A percentile compares a stretch with the other conserved stretches of the same genome.
phyloP scores from a whole-genome alignment of 2,797 vertebrate genomes.

The Paguma larvata region DNA sequence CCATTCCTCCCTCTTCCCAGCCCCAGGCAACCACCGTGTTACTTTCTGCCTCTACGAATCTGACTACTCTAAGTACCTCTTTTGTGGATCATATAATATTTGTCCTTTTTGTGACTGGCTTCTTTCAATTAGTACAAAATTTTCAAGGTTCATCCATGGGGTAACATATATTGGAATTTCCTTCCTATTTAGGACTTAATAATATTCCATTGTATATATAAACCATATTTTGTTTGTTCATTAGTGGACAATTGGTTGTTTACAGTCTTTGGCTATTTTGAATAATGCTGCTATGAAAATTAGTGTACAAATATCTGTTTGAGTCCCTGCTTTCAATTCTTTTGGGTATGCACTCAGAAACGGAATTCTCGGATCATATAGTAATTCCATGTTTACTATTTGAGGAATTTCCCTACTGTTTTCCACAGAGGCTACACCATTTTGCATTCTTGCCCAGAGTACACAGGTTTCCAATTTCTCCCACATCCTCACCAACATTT shows the following conservation, averaged over 20 bases:
- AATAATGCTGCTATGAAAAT: not conserved
- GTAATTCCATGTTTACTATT: slow-evolving; percentile 34
- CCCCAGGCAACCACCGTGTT: not conserved
- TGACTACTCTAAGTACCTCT: not conserved
- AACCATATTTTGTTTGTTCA: not conserved
- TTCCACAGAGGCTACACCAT: not conserved
- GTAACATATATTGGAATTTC: not conserved
- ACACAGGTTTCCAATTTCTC: not conserved
- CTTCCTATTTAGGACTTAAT: slow-evolving; percentile 59
- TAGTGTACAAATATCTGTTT: not conserved
- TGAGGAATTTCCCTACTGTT: not conserved
- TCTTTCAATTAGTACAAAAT: not conserved
- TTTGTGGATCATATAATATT: not conserved
- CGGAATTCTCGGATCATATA: not conserved
- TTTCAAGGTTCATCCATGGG: slow-evolving; percentile 19
- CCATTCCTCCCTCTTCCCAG: not conserved
- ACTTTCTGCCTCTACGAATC: not conserved
- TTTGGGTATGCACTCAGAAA: not conserved
- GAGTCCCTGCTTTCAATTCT: not conserved
- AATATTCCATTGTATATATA: not conserved
- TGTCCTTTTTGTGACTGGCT: slow-evolving; percentile 34
- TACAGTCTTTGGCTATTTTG: not conserved
- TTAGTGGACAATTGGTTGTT: not conserved
- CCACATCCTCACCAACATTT: not conserved
- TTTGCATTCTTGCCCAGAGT: not conserved